phyloP scores from a whole-genome alignment of 2,113 vertebrate genomes.

The Marcusenius ussheri region DNA sequence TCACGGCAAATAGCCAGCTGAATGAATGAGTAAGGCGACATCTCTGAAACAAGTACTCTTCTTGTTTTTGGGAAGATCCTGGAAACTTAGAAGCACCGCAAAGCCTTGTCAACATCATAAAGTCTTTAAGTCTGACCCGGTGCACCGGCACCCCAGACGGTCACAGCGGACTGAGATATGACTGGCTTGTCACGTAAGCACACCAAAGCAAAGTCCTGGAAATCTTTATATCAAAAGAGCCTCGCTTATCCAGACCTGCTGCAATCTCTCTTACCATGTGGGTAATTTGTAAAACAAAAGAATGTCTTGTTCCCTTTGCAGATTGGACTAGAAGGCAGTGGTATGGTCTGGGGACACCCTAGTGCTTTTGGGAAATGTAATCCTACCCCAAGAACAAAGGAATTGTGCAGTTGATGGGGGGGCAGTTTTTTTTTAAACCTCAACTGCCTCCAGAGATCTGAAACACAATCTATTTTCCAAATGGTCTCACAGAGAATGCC shows the following conservation, averaged over 20 bases:
- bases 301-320: conserved; percentile 20
- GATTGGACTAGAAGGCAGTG: not conserved
- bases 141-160: not conserved
- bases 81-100: not conserved
- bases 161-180: not conserved
- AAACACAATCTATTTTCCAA: conserved; percentile 20
- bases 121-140: not conserved
- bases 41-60: not conserved
- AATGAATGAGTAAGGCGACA: not conserved
- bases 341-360: conserved; percentile 15
- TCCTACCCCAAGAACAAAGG: conserved; percentile 22
- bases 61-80: not conserved
- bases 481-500: not conserved
- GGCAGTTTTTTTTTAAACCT: conserved; percentile 19
- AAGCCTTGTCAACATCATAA: not conserved
- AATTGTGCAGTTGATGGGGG: not conserved
- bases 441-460: conserved; percentile 9
- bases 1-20: not conserved
- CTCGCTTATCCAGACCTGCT: conserved; percentile 17
- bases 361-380: conserved; percentile 23
- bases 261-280: conserved; percentile 16
- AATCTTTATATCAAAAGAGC: conserved; percentile 20
- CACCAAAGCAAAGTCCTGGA: not conserved
- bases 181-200: not conserved
- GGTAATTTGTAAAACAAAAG: conserved; percentile 29